Percentiles rank a stretch among this genome's conserved stretches.
These are phyloP conservation scores for Odontophorus gujanensis DNA, from an alignment of 2,113 vertebrate genomes.

Conservation along the genomic window DNA sequence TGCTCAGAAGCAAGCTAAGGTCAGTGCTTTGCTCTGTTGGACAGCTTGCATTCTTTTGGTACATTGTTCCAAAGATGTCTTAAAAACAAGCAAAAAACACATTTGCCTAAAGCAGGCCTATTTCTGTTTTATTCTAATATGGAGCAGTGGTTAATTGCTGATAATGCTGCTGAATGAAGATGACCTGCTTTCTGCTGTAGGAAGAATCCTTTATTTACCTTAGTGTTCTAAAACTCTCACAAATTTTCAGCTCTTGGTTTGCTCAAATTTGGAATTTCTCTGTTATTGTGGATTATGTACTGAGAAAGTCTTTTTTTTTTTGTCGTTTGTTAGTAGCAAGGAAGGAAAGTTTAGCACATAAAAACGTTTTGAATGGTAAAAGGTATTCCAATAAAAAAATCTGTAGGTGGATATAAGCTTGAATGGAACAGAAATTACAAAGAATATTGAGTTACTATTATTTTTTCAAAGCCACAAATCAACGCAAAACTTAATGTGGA, in stretches of 20 bases:
- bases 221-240: background rate
- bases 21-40: background rate
- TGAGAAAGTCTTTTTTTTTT: background rate
- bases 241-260: background rate
- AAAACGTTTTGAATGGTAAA: background rate
- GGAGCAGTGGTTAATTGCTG: background rate
- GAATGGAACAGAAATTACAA: background rate
- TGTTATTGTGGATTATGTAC: background rate
- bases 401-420: background rate
- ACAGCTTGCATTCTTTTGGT: background rate
- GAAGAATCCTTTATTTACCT: too few species aligned
- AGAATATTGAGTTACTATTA: background rate
- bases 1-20: background rate
- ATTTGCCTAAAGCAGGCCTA: background rate
- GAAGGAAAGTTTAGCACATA: background rate
- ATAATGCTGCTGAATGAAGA: background rate
- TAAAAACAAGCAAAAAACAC: background rate
- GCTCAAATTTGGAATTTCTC: background rate
- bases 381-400: background rate
- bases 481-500: background rate
- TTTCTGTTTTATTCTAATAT: background rate
- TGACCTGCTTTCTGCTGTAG: slow-evolving; percentile 1
- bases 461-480: background rate
- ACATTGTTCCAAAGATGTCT: background rate
- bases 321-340: background rate